Base-by-base conservation (phyloP, 2,797 vertebrate species). In the Mergus octosetaceus region DNA sequence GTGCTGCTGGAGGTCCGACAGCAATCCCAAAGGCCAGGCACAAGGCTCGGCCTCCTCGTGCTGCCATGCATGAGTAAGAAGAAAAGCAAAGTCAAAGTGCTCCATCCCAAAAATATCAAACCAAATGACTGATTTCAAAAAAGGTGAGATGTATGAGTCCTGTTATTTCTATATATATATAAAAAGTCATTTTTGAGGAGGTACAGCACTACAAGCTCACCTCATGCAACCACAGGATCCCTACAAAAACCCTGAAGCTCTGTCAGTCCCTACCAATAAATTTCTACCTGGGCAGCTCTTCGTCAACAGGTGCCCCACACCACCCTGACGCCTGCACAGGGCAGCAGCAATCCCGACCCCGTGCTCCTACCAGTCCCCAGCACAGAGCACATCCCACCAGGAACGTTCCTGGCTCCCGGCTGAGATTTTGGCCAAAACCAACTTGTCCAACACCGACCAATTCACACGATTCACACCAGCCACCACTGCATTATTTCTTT, bases 171-270 rank as follows among this genome's bases (percentile, higher is more conserved):
- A 19, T 58, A 7, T 16, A n/a, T 36, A 25, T 43, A 19, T 9
- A 36, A 11, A 32, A 64, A 30, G 8, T 11, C 8, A 2, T 8
- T 2, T 39, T 30, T 28, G 73, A 39, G 47, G 14, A 28, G 2
- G 4, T 13, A 2, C 15, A 66, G 71, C 54, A 5, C 32, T 11
- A 8, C 5, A 49, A 84, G 83, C 38, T n/a, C 72, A 38, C 18
- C 34, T 2, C 0, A 0, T 5, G 30, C 58, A 20, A 4, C 1
- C 3, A 15, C 0, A 1, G 25, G 38, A 39, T 10, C 22, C 41
- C 74, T 21, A 0, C 0, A 0, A 20, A 66, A 19, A 58, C 22
- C 39, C 0, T 5, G 17, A 13, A 18, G 76, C 19, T 61, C 30
- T 17, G n/a, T 12, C 32, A 3, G 7, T 10, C 22, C 28, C 49